Conservation (phyloP, 2,797 vertebrate species). For the Paramormyrops hopkinsi region DNA sequence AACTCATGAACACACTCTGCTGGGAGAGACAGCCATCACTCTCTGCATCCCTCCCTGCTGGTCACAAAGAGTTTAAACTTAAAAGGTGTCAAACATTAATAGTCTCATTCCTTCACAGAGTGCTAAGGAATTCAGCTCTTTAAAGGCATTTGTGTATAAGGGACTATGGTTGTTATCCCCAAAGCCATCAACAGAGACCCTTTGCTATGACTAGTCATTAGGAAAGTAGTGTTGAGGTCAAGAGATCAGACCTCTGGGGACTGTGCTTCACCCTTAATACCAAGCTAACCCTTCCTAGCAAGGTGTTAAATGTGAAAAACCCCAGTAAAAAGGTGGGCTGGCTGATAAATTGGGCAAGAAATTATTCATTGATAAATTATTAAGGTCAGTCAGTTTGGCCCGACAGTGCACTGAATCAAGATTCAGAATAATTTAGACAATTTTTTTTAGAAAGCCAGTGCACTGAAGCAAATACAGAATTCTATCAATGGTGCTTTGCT, state of each 20-base stretch:
- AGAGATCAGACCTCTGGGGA: neutral
- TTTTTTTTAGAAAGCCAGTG: neutral
- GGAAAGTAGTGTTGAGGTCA: neutral
- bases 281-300: neutral
- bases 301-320: neutral
- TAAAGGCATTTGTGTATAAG: neutral
- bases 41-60: neutral
- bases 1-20: neutral
- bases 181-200: neutral
- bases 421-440: neutral
- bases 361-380: neutral
- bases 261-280: neutral
- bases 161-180: neutral
- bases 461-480: neutral
- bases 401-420: neutral
- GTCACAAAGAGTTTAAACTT: neutral
- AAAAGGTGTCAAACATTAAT: neutral
- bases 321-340: neutral
- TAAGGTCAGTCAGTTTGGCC: neutral
- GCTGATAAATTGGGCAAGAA: neutral
- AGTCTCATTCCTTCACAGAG: neutral
- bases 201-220: neutral
- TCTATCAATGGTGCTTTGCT: neutral
- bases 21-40: neutral
- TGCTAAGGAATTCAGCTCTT: neutral